A percentile compares a stretch with the other conserved stretches of the same genome.
These are phyloP conservation scores for Dasysyrphus albostriatus DNA, from an alignment of 2,888 invertebrate genomes.

Conservation along the genomic window DNA sequence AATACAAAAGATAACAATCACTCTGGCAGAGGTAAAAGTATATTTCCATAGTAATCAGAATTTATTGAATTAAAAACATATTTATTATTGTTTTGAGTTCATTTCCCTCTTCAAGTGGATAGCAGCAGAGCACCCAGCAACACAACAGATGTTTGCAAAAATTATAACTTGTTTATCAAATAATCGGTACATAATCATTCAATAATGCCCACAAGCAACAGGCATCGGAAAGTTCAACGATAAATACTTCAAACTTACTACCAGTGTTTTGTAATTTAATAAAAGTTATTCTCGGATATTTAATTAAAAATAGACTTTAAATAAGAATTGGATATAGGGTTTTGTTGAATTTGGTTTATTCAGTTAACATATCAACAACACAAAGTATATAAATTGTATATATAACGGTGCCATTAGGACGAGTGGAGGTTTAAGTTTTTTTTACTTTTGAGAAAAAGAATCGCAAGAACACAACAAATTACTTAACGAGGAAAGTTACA, in stretches of 20 bases:
- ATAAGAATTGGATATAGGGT: background rate
- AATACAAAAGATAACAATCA: background rate
- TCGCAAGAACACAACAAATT: too few species aligned
- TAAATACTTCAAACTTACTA: background rate
- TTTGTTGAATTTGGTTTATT: background rate
- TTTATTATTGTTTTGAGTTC: background rate
- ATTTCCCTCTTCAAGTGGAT: background rate
- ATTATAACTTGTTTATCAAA: background rate
- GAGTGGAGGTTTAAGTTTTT: too few species aligned
- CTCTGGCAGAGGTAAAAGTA: background rate
- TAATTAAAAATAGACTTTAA: slow-evolving; percentile 13
- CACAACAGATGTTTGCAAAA: background rate
- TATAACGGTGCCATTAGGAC: too few species aligned
- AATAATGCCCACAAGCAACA: background rate
- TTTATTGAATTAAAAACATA: slow-evolving; percentile 1
- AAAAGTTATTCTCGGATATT: slow-evolving; percentile 1
- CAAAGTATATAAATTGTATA: too few species aligned
- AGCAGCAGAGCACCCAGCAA: background rate
- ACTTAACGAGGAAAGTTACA: too few species aligned
- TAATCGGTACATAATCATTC: slow-evolving; percentile 2
- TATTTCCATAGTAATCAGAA: slow-evolving; percentile 8
- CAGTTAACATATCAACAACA: background rate
- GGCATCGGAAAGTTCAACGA: background rate
- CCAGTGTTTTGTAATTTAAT: background rate
- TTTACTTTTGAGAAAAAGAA: too few species aligned